phyloP scores from a whole-genome alignment of 1,140 invertebrate species.

The Pseudachorutes palmiensis region DNA sequence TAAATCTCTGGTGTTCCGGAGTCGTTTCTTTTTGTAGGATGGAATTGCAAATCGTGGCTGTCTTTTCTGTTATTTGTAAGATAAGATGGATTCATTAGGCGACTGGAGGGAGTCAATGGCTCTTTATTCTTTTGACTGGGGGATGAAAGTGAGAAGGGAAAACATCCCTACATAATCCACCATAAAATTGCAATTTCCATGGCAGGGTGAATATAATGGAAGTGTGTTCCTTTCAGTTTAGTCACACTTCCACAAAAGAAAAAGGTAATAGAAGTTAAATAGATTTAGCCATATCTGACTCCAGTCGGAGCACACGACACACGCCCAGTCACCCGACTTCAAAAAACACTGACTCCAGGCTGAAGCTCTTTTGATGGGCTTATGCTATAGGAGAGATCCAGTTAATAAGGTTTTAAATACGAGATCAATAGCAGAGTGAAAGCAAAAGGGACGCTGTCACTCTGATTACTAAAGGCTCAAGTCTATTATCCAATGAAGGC shows the following conservation, averaged over 20 bases:
- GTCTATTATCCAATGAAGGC: not conserved
- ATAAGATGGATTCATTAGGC: too few relatives aligned
- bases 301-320: too few relatives aligned
- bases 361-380: too few relatives aligned
- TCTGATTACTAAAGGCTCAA: not conserved
- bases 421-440: not conserved
- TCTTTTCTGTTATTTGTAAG: too few relatives aligned
- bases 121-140: not conserved
- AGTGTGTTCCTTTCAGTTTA: constrained; percentile 9
- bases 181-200: constrained; percentile 13
- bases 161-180: not conserved
- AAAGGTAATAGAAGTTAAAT: constrained; percentile 10
- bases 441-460: not conserved
- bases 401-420: not conserved
- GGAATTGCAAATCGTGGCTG: too few relatives aligned
- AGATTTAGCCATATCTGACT: constrained; percentile 4
- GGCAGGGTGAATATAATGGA: not conserved
- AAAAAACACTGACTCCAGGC: not conserved
- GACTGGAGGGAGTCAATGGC: too few relatives aligned
- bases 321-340: not conserved
- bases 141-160: not conserved
- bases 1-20: too few relatives aligned
- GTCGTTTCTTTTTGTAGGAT: too few relatives aligned
- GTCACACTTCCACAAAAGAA: constrained; percentile 1
- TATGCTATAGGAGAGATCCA: too few relatives aligned